Evolutionary conservation across 2,797 vertebrate species (phyloP).

Genomic region (Naso thynnoides): DNA sequence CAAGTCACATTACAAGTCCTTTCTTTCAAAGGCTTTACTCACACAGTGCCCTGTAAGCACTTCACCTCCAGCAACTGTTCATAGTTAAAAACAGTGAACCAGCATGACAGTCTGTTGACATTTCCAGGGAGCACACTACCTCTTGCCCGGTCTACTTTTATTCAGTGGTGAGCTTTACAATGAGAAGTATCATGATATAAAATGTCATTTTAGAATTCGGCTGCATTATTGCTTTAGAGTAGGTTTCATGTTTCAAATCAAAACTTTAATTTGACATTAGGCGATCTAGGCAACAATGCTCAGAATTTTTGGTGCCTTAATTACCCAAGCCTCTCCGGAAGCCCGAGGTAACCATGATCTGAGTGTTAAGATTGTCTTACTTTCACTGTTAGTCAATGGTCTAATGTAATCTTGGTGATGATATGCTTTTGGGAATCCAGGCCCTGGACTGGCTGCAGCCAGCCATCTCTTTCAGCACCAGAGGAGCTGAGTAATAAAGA

Average conservation of each 20-base stretch:
- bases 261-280: conserved; percentile 39
- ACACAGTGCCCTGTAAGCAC: background rate
- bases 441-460: conserved; percentile 53
- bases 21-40: conserved; percentile 27
- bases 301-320: conserved; percentile 29
- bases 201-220: conserved; percentile 10
- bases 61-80: conserved; percentile 6
- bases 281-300: conserved; percentile 23
- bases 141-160: background rate
- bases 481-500: conserved; percentile 71
- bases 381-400: conserved; percentile 51
- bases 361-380: conserved; percentile 50
- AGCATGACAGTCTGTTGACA: conserved; percentile 1
- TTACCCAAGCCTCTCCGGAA: conserved; percentile 43
- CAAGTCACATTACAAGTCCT: conserved; percentile 22
- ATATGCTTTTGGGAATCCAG: conserved; percentile 55
- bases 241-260: conserved; percentile 29
- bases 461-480: conserved; percentile 62
- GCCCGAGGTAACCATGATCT: conserved; percentile 50
- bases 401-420: conserved; percentile 60
- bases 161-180: background rate
- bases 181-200: background rate
- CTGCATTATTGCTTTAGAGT: conserved; percentile 6
- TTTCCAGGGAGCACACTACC: conserved; percentile 10
- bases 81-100: conserved; percentile 18